Evolutionary conservation across 2,113 vertebrate species (phyloP), one percentile per base, ranked within the genome.

Genomic region (Austrofundulus limnaeus): DNA sequence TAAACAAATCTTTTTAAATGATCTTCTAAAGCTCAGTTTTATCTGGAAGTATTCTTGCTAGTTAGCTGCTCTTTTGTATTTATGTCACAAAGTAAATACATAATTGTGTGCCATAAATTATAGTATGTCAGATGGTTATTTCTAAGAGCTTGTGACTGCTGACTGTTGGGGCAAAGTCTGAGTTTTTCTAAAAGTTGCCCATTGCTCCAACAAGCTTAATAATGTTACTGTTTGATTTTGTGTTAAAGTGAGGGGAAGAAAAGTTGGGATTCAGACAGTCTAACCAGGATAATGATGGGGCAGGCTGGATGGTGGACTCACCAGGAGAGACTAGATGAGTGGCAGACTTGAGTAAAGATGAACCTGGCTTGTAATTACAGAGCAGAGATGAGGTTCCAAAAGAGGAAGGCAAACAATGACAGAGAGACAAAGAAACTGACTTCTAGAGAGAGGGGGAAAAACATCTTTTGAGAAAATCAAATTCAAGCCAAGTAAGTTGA

Each of bases 341-440:
- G 56, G 73, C 55, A 77, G 42, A 59, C 43, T 62, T 65, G 62
- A 65, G 61, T 66, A 75, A 49, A 80, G 61, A 78, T 74, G 43
- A 71, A 83, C 70, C 61, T 75, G 20, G 61, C 50, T 63, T 42
- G 46, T 88, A 89, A 90, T 87, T 82, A 85, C 78, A 87, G 71
- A 61, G 65, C 61, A 66, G 53, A 57, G 57, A 48, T 77, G 59
- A 81, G 57, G 60, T 39, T 75, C 50, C 25, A 43, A 61, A 57
- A 82, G 51, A 68, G 72, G 66, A 70, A 81, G 68, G 60, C 63
- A 74, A 70, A 75, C 62, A 56, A 72, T 58, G 77, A 61, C 43
- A 68, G 20, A 55, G 46, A 70, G 60, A 86, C 83, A 88, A 80
- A 86, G 72, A 75, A 62, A 48, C 20, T n/a, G 38, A 71, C 70